Conservation (phyloP, 2,888 invertebrate genomes). For the Epirrita christyi region DNA sequence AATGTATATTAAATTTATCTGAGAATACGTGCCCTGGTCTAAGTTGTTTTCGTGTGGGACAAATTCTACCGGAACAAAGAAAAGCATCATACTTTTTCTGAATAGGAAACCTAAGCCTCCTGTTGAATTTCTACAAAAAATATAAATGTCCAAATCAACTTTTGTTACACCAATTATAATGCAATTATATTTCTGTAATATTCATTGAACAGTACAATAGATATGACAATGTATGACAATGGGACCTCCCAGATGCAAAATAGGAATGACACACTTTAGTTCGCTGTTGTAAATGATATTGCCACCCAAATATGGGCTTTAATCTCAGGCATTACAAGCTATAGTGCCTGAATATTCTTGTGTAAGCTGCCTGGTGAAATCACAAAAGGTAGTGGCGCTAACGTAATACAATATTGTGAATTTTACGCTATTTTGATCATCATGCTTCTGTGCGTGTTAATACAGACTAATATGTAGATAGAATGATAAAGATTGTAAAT, state of each 20-base stretch:
- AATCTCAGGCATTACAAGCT: neutral
- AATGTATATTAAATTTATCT: too few species aligned
- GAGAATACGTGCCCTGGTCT: too few species aligned
- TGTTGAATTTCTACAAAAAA: slow-evolving; percentile 17
- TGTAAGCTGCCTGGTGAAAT: neutral
- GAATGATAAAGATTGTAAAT: neutral
- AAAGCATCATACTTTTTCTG: too few species aligned
- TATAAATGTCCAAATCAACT: too few species aligned
- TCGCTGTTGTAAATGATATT: neutral
- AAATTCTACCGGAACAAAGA: too few species aligned
- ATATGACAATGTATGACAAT: slow-evolving; percentile 73
- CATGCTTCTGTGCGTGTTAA: slow-evolving; percentile 47
- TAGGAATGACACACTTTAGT: slow-evolving; percentile 15
- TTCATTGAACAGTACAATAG: slow-evolving; percentile 67
- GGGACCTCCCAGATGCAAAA: slow-evolving; percentile 65
- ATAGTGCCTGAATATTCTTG: neutral
- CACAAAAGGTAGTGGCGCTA: slow-evolving; percentile 56
- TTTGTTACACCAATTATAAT: slow-evolving; percentile 65
- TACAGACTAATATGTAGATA: neutral
- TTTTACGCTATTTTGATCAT: slow-evolving; percentile 58
- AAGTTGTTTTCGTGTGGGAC: too few species aligned
- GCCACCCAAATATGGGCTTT: neutral
- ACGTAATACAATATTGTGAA: slow-evolving; percentile 46
- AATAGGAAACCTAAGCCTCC: neutral
- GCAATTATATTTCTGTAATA: slow-evolving; percentile 65